Evolutionary conservation across 1,140 invertebrate genomes (phyloP), one percentile per base, ranked within the genome.

Genomic region (Phenacoccus solenopsis): DNA sequence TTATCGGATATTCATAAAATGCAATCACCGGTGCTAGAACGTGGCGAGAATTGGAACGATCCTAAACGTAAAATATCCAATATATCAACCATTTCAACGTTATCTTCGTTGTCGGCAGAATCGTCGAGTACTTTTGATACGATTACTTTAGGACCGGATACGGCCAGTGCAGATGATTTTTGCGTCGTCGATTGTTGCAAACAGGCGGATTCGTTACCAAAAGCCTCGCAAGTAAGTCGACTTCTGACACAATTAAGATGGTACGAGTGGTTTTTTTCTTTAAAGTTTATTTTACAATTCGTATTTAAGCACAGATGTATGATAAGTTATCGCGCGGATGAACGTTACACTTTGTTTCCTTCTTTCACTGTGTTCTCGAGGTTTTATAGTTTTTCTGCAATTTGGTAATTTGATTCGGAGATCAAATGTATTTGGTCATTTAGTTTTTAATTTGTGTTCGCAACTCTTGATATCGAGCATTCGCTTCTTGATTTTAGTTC

Each of bases 41-140:
- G 4, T 5, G n/a, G 20, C 13, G 5, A 2, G 7, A 16, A 3
- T 10, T 24, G 10, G 20, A 22, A 64, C 59, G 59, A 64, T 64
- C 59, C 25, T 3, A 64, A 64, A 64, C 59, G 59, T 64, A 64
- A 64, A 64, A 64, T 64, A 25, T 64, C 59, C 2, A 64, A 64
- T 64, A 64, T 64, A 64, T 64, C 59, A 4, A 64, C 59, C 20
- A 64, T 64, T 10, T 64, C 59, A 64, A 64, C 59, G 10, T 27
- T 64, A 64, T 64, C 59, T 2, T 64, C 59, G 25, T 10, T 64
- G 21, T 64, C 59, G 25, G 21, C 59, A 3, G 59, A 64, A 64
- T 64, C 59, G 2, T 5, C 59, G 1, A 64, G 59, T 27, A 64
- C 59, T 3, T 64, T 64, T 25, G 59, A 64, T 27, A 64, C 59